Evolutionary conservation across 2,888 invertebrate species (phyloP).

Genomic region (Philopedon plagiatum): DNA sequence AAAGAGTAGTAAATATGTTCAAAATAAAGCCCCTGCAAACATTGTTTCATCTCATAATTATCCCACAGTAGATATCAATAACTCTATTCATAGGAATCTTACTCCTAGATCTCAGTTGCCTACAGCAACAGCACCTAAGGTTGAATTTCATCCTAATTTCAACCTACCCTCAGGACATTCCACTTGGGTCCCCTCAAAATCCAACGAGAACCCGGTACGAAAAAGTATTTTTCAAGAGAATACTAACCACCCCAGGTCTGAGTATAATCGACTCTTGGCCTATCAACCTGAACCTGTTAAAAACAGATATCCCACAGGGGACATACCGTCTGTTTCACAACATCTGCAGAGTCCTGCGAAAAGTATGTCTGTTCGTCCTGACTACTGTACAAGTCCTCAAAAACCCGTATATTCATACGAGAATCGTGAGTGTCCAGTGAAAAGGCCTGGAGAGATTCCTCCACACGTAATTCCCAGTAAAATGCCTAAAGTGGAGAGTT

Average conservation of each 20-base stretch:
- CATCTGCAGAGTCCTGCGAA: not conserved
- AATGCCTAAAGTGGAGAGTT: slow-evolving; percentile 70
- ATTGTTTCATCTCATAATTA: slow-evolving; percentile 61
- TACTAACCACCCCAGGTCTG: slow-evolving; percentile 32
- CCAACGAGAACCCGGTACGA: slow-evolving; percentile 16
- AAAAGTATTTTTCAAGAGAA: slow-evolving; percentile 45
- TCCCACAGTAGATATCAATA: slow-evolving; percentile 60
- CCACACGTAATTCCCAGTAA: slow-evolving; percentile 66
- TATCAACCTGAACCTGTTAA: slow-evolving; percentile 16
- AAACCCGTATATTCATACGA: slow-evolving; percentile 31
- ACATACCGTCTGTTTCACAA: slow-evolving; percentile 48
- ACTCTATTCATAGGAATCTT: slow-evolving; percentile 60
- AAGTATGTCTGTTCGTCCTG: slow-evolving; percentile 1
- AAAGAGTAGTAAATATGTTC: slow-evolving; percentile 47
- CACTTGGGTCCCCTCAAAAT: slow-evolving; percentile 26
- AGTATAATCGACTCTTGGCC: slow-evolving; percentile 10
- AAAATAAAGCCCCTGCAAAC: slow-evolving; percentile 59
- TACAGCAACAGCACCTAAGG: slow-evolving; percentile 75
- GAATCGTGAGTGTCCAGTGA: slow-evolving; percentile 50
- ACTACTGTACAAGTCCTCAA: slow-evolving; percentile 16
- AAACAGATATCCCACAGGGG: slow-evolving; percentile 24
- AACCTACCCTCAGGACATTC: slow-evolving; percentile 65
- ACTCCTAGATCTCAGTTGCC: slow-evolving; percentile 58
- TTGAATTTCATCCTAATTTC: slow-evolving; percentile 86
- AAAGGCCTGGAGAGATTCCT: slow-evolving; percentile 65